Base-by-base conservation (phyloP, 2,797 vertebrate genomes). In the Melopsittacus undulatus region DNA sequence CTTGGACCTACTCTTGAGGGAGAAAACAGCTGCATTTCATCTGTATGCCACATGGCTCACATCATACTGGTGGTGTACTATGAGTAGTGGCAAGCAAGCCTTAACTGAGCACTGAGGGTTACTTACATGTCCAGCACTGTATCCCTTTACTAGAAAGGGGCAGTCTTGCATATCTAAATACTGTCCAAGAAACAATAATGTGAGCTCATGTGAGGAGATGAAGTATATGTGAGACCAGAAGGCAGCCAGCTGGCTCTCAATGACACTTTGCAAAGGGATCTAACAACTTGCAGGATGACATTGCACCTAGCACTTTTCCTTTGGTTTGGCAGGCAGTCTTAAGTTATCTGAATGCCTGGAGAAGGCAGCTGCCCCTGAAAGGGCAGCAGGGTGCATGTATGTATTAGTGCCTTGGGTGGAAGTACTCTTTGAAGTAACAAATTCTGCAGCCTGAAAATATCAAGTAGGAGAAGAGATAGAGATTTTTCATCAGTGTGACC, bases 11-110 rank as follows among this genome's bases (percentile, higher is more conserved):
- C 45, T 73, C 18, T 68, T 68, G 56, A 57, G 46, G 18, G 24
- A 73, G 16, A 42, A 46, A 79, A 0, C 20, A 73, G 30, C 38
- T 73, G 48, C 24, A 19, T 62, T 86, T 62, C 24, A 10, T 29
- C 46, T 43, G 17, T 18, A 21, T 23, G 32, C n/a, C 43, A 5
- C 48, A 13, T 0, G 0, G 19, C 20, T 78, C 30, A 54, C 20
- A 38, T 19, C 3, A 3, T 7, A 32, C 24, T 15, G 42, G 9
- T 1, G 5, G 34, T 13, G 13, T 12, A 2, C 38, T 23, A 36
- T 19, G 18, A 46, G 57, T 14, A 27, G 51, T 40, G 29, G 24
- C 15, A 63, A 69, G 40, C 27, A 69, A 64, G 32, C 14, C 57
- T 76, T 52, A 36, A 27, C 7, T 1, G 1, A 64, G 51, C 45